Conservation (phyloP, 1,140 invertebrate genomes). For the Zelostemma sp. region DNA sequence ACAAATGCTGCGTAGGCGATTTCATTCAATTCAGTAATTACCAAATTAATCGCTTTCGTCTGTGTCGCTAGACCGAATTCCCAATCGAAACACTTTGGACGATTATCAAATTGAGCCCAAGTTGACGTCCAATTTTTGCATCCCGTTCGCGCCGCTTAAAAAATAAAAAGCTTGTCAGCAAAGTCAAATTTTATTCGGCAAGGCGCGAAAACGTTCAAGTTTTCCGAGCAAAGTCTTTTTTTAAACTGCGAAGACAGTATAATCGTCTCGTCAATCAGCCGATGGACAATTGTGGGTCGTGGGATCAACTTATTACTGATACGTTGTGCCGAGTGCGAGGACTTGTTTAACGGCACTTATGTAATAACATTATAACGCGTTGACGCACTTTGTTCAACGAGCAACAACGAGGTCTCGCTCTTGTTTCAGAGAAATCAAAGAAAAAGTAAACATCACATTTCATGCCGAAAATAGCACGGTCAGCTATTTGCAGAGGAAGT, state of each 20-base stretch:
- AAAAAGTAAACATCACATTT: slow-evolving; percentile 80
- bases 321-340: slow-evolving; percentile 8
- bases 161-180: too few species aligned
- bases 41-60: slow-evolving; percentile 59
- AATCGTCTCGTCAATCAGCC: slow-evolving; percentile 63
- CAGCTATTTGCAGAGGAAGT: slow-evolving; percentile 80
- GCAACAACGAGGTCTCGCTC: background rate
- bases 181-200: too few species aligned
- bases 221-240: too few species aligned
- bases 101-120: slow-evolving; percentile 18
- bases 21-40: slow-evolving; percentile 54
- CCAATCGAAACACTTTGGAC: slow-evolving; percentile 1
- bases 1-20: slow-evolving; percentile 51
- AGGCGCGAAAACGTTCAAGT: too few species aligned
- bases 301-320: slow-evolving; percentile 41
- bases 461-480: slow-evolving; percentile 83
- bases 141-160: too few species aligned
- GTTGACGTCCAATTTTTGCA: background rate
- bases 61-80: slow-evolving; percentile 9
- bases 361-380: slow-evolving; percentile 14
- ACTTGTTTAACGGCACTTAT: slow-evolving; percentile 31
- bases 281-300: slow-evolving; percentile 52
- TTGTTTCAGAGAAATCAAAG: slow-evolving; percentile 75
- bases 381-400: slow-evolving; percentile 1
- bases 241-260: slow-evolving; percentile 31